phyloP scores from a whole-genome alignment of 2,888 invertebrate genomes.

The Tethea ocularis region DNA sequence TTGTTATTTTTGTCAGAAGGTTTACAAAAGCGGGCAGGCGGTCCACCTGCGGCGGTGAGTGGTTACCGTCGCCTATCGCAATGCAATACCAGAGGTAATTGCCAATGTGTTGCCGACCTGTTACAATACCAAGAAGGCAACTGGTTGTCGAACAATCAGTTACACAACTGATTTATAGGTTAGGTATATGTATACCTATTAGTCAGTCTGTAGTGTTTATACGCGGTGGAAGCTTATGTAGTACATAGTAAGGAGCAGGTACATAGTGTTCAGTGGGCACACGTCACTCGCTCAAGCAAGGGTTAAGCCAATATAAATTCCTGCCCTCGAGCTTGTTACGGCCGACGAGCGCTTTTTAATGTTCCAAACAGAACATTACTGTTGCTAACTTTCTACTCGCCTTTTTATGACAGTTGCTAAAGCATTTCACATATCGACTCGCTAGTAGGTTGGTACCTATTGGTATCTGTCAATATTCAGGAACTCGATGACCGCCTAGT shows the following conservation, averaged over 20 bases:
- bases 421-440: not conserved
- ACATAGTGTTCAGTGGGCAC: not conserved
- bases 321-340: not conserved
- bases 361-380: not conserved
- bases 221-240: not conserved
- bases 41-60: too few species aligned
- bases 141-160: too few species aligned
- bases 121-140: too few species aligned
- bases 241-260: not conserved
- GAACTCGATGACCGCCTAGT: not conserved
- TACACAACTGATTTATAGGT: too few species aligned
- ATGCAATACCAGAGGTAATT: too few species aligned
- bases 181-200: too few species aligned
- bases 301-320: conserved; percentile 13
- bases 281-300: not conserved
- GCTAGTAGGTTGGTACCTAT: not conserved
- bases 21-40: too few species aligned
- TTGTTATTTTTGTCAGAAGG: too few species aligned
- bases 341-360: not conserved
- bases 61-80: too few species aligned
- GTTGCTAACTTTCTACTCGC: not conserved
- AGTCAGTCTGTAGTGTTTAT: not conserved
- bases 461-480: not conserved
- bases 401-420: not conserved
- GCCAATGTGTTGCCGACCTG: too few species aligned